phyloP scores from a whole-genome alignment of 2,888 invertebrate species.

The Drosophila peninsularis region DNA sequence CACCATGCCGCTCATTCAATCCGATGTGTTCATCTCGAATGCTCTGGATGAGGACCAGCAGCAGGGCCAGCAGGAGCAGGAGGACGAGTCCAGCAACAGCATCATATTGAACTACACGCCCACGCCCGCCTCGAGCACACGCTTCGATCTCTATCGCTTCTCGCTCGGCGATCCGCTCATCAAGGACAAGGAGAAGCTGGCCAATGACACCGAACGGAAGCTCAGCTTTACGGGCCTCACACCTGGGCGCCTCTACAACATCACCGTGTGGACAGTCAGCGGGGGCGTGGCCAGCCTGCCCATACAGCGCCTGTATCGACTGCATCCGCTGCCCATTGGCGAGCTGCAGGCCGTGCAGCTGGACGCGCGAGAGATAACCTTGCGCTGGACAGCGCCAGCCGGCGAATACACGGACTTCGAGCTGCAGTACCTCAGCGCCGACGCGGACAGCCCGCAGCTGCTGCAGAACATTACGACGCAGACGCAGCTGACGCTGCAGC shows the following conservation, averaged over 20 bases:
- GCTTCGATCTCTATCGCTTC: conserved; percentile 94
- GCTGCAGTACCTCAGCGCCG: conserved; percentile 92
- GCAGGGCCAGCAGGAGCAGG: conserved; percentile 85
- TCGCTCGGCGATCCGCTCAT: conserved; percentile 90
- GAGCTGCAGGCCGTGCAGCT: conserved; percentile 91
- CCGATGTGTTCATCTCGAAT: conserved; percentile 94
- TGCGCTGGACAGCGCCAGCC: conserved; percentile 92
- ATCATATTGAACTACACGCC: conserved; percentile 90
- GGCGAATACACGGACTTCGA: conserved; percentile 95
- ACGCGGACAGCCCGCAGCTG: conserved; percentile 87
- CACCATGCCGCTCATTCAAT: conserved; percentile 95
- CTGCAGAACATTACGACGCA: conserved; percentile 90
- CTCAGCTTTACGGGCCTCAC: conserved; percentile 89
- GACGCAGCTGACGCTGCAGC: conserved; percentile 88
- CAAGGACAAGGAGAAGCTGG: conserved; percentile 89
- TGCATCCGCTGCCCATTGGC: conserved; percentile 93
- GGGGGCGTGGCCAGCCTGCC: conserved; percentile 93
- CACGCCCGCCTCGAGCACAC: conserved; percentile 91
- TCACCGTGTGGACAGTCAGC: conserved; percentile 96
- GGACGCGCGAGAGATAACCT: conserved; percentile 90
- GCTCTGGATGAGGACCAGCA: conserved; percentile 86
- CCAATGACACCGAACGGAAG: conserved; percentile 90
- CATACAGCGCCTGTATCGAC: conserved; percentile 92
- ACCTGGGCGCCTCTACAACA: conserved; percentile 95
- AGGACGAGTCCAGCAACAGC: conserved; percentile 88